Evolutionary conservation across 1,140 invertebrate genomes (phyloP).

Genomic region (Saccostrea glomerata): DNA sequence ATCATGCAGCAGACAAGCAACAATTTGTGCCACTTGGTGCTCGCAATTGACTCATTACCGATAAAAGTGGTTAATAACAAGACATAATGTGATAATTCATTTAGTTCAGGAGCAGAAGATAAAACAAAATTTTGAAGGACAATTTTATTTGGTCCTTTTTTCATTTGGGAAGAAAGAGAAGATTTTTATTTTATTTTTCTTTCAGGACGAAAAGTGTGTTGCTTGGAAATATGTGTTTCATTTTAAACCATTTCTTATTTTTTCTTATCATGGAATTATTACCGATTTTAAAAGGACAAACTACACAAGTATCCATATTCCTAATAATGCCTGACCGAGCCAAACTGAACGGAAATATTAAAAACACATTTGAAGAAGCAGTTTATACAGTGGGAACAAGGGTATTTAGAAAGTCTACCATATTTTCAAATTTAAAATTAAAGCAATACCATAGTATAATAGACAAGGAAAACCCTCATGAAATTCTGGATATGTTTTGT

Average conservation of each 20-base stretch:
- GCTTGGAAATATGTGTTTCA: constrained; percentile 5
- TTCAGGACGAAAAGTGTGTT: background rate
- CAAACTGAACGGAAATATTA: background rate
- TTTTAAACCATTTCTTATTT: background rate
- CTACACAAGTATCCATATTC: background rate
- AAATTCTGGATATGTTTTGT: constrained; percentile 54
- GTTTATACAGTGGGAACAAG: background rate
- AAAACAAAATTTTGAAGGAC: background rate
- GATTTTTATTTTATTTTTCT: background rate
- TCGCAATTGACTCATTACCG: background rate
- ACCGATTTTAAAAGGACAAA: background rate
- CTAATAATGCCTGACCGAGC: background rate
- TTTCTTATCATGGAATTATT: background rate
- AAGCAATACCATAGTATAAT: constrained; percentile 14
- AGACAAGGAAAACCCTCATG: constrained; percentile 42
- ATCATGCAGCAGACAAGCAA: constrained; percentile 9
- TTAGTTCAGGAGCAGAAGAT: background rate
- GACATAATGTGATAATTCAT: constrained; percentile 15
- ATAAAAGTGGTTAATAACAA: background rate
- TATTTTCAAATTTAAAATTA: background rate
- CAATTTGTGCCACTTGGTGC: background rate
- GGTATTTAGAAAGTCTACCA: background rate
- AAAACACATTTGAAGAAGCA: background rate
- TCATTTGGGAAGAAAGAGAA: background rate
- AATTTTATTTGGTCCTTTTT: background rate